Evolutionary conservation across 2,113 vertebrate genomes (phyloP).

Genomic region (Tapirus terrestris): DNA sequence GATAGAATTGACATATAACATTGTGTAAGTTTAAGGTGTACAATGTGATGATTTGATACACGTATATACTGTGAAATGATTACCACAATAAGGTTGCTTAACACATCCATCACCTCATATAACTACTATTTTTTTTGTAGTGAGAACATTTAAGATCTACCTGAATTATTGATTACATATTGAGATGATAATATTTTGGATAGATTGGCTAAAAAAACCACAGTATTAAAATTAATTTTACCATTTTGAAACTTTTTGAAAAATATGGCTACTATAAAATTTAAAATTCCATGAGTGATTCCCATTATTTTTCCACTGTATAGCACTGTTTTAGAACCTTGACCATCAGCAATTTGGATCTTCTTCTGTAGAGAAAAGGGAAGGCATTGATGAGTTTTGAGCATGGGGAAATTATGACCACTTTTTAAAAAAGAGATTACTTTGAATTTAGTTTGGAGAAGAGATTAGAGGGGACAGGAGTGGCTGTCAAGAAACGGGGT

Average conservation of each 20-base stretch:
- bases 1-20: not conserved
- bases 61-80: not conserved
- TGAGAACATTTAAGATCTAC: not conserved
- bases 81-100: not conserved
- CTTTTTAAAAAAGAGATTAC: not conserved
- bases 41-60: not conserved
- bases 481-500: not conserved
- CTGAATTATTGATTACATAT: not conserved
- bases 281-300: not conserved
- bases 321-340: not conserved
- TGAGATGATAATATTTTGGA: not conserved
- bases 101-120: not conserved
- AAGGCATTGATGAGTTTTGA: not conserved
- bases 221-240: not conserved
- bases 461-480: not conserved
- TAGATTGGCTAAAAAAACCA: not conserved
- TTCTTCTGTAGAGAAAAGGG: conserved; percentile 25
- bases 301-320: not conserved
- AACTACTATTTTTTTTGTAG: not conserved
- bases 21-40: not conserved
- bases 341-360: not conserved
- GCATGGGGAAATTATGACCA: not conserved
- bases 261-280: not conserved
- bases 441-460: not conserved
- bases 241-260: not conserved